These are phyloP conservation scores for Blomia tropicalis DNA, from an alignment of 2,888 invertebrate species.

Conservation along the genomic window DNA sequence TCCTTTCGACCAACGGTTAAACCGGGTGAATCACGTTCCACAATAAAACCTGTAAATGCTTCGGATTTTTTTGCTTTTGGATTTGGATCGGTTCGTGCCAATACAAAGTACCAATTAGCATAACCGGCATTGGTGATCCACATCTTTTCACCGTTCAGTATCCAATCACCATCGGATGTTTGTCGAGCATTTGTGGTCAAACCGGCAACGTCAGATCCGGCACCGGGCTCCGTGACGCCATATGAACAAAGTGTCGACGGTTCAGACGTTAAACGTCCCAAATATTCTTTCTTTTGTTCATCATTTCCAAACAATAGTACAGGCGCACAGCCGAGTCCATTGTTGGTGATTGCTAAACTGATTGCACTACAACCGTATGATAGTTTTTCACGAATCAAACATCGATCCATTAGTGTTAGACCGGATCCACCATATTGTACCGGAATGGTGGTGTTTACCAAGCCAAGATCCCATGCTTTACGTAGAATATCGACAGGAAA, in stretches of 20 bases:
- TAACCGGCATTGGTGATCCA: conserved; percentile 84
- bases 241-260: conserved; percentile 51
- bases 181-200: conserved; percentile 77
- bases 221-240: conserved; percentile 84
- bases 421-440: conserved; percentile 47
- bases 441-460: conserved; percentile 74
- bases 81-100: conserved; percentile 79
- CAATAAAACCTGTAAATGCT: conserved; percentile 91
- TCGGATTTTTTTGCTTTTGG: conserved; percentile 74
- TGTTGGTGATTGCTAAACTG: conserved; percentile 73
- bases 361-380: conserved; percentile 84
- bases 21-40: conserved; percentile 73
- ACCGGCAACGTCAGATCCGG: conserved; percentile 86
- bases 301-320: conserved; percentile 30
- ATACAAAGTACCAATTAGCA: conserved; percentile 69
- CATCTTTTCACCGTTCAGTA: conserved; percentile 91
- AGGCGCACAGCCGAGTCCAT: conserved; percentile 48
- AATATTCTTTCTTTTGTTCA: conserved; percentile 32
- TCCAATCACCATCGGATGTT: conserved; percentile 72
- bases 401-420: conserved; percentile 55
- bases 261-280: conserved; percentile 30
- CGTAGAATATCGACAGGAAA: conserved; percentile 88
- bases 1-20: conserved; percentile 41
- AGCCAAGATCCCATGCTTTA: conserved; percentile 73
- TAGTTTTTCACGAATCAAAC: conserved; percentile 70